Evolutionary conservation across 2,888 invertebrate genomes (phyloP).

Genomic region (Euplagia quadripunctaria): DNA sequence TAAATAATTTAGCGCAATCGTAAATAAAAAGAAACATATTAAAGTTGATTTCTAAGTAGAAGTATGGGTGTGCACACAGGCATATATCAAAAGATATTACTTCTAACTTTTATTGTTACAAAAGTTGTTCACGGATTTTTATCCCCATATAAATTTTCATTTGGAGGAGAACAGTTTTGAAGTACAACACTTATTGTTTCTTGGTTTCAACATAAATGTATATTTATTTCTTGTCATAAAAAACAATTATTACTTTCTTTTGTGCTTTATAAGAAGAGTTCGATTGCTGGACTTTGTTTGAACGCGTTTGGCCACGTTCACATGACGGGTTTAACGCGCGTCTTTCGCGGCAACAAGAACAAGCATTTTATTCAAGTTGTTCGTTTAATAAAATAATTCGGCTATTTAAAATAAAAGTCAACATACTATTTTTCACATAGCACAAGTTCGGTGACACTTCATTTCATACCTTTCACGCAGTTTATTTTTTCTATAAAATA

Average conservation of each 20-base stretch:
- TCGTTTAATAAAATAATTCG: no score
- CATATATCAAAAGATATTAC: slow-evolving; percentile 36
- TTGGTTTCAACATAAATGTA: background rate
- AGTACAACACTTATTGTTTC: background rate
- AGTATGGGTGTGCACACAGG: slow-evolving; percentile 19
- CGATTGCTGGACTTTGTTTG: background rate
- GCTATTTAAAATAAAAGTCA: no score
- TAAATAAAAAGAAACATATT: background rate
- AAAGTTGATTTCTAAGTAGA: background rate
- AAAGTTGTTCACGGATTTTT: slow-evolving; percentile 25
- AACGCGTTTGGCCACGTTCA: background rate
- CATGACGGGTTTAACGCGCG: no score
- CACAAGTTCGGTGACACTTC: no score
- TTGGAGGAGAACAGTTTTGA: slow-evolving; percentile 1
- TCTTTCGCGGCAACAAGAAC: no score
- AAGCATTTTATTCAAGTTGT: no score
- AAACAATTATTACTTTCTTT: background rate
- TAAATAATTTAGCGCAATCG: background rate
- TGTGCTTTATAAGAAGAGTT: background rate
- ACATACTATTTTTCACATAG: no score
- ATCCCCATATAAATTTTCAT: slow-evolving; percentile 19
- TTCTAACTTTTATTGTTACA: slow-evolving; percentile 38
- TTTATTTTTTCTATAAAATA: no score
- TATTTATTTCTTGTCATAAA: no score
- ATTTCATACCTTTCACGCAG: no score